phyloP scores from a whole-genome alignment of 2,888 invertebrate species.

The Orgyia antiqua region DNA sequence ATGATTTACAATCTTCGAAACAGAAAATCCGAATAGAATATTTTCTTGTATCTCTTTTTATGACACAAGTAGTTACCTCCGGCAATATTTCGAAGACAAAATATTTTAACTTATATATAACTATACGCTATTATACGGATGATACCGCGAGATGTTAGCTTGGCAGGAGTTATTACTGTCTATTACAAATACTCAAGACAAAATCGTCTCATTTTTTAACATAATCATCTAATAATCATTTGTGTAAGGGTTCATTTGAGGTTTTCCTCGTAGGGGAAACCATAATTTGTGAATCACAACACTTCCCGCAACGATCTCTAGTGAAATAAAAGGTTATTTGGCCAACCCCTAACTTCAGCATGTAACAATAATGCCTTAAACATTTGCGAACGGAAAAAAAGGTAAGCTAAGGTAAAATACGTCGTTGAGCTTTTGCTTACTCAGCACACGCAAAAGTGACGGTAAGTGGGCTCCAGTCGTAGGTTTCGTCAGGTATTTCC shows the following conservation, averaged over 20 bases:
- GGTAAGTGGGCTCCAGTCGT: constrained; percentile 28
- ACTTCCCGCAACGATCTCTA: constrained; percentile 14
- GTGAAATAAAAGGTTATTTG: constrained; percentile 26
- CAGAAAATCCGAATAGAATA: constrained; percentile 25
- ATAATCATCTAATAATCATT: neutral
- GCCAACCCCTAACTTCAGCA: constrained; percentile 11
- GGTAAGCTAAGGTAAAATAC: constrained; percentile 37
- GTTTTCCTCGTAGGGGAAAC: neutral
- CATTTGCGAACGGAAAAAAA: constrained; percentile 30
- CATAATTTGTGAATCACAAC: too few species aligned
- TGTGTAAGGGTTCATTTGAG: neutral
- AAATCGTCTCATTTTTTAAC: neutral
- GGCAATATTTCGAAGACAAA: too few species aligned
- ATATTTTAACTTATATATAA: too few species aligned
- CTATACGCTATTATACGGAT: too few species aligned
- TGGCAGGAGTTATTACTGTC: too few species aligned
- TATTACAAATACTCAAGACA: too few species aligned
- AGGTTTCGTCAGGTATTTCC: constrained; percentile 48
- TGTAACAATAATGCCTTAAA: constrained; percentile 28
- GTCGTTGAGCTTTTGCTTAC: constrained; percentile 42
- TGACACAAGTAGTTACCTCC: too few species aligned
- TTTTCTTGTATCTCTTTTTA: too few species aligned
- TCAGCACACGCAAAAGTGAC: constrained; percentile 33
- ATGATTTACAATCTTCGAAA: constrained; percentile 47
- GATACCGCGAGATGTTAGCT: too few species aligned